Base-by-base conservation (phyloP, 2,797 vertebrate genomes). In the Rhinophrynus dorsalis region DNA sequence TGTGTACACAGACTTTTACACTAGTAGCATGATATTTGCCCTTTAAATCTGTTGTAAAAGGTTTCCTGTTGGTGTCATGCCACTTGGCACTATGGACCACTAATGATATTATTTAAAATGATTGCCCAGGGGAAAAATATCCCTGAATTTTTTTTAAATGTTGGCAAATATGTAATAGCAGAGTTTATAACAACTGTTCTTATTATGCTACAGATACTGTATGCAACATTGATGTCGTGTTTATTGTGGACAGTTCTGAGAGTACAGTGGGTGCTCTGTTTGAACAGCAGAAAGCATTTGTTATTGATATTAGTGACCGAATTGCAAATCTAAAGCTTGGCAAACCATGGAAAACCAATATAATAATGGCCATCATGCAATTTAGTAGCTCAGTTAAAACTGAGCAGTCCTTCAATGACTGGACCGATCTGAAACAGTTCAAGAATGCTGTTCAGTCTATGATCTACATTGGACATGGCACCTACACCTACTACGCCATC, bases 171-270 rank as follows among this genome's bases (percentile, higher is more conserved):
- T n/a, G n/a, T n/a, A n/a, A n/a, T n/a, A n/a, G n/a, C n/a, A n/a
- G n/a, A n/a, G n/a, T n/a, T n/a, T n/a, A n/a, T n/a, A 40, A n/a
- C 3, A 6, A 5, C 15, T 76, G 5, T 74, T 47, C 63, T 75
- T 75, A 7, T 77, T 76, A 17, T 67, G 1, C 78, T 81, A 48
- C 79, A 88, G 87, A 77, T 58, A 47, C 67, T 15, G 10, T 0
- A 5, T 88, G 86, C 72, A 80, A 82, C 32, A 17, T 84, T 62
- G 88, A 88, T 40, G 33, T 84, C 75, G 81, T 86, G 11, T 96
- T 96, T 80, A 85, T 96, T 24, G 61, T 96, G 85, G 95, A 97
- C 88, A 96, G 95, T 80, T 98, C 96, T 0, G 95, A 96, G 80
- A 96, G 91, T 12, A 90, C 91, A 10, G 92, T 89, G 76, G 80